Evolutionary conservation across 2,797 vertebrate genomes (phyloP), one percentile per base, ranked within the genome.

Genomic region (Anabas testudineus): DNA sequence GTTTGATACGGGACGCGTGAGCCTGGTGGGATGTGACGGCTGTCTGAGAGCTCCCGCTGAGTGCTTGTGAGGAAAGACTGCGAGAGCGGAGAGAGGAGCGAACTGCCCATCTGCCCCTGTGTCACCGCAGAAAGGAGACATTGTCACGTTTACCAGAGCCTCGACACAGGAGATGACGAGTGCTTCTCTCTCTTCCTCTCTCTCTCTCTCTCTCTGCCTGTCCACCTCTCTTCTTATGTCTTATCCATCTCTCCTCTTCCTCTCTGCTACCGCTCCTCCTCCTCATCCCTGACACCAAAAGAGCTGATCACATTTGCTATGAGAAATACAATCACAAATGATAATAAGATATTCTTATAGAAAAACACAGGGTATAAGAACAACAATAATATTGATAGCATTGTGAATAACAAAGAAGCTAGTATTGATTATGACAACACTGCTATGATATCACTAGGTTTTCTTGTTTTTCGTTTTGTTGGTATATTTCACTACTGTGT

Each of bases 351-450:
- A 86, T 90, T 92, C 87, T 85, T 89, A 87, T 87, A 90, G 89
- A 89, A 84, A 85, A 83, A 80, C 83, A 95, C 94, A 95, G 93
- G 93, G 94, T 95, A 94, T 89, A 91, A 90, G 87, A 92, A 92
- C 90, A 92, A 90, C 88, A 92, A 89, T 91, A 92, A 91, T 88
- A 74, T 72, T 86, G 89, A 81, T 88, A 88, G 84, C 82, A 81
- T 92, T 94, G 91, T 93, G 92, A 93, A 89, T 90, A 91, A 87
- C 86, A 87, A 87, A 90, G 85, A 85, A 86, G 75, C 87, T 89
- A 81, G 85, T 87, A 72, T 80, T 86, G 84, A 90, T 89, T 80
- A 86, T 85, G 78, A 86, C 85, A 88, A 90, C 80, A 80, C 78
- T 86, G 81, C 84, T 87, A 83, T 71, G 48, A 82, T 74, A 84